Evolutionary conservation across 2,888 invertebrate species (phyloP), one percentile per base, ranked within the genome.

Genomic region (Asteroscopus sphinx): DNA sequence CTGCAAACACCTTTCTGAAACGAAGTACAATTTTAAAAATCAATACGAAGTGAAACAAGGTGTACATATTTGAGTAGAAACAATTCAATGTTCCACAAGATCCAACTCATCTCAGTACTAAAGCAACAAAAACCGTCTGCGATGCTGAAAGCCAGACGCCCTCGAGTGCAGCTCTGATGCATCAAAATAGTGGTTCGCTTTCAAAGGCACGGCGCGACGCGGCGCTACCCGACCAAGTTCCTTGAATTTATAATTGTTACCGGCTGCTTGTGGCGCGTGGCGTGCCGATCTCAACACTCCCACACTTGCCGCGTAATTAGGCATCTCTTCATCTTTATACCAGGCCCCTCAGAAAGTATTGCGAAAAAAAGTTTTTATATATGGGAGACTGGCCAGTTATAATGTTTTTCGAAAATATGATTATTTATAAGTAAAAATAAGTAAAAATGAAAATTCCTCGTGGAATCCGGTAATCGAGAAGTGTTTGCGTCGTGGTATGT

Each of bases 91-190:
- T 59, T 46, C 37, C 53, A 60, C 47, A 68, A 77, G 63, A 68
- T 62, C 46, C 55, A 40, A 64, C 64, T 60, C 55, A 71, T 68
- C 68, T 75, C 62, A 37, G 48, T 58, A 72, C 41, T 67, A 66
- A 63, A 71, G 67, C 68, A 69, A 70, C 68, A 73, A 71, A 73
- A 77, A 64, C 68, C 57, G 77, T 76, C 76, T 78, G 72, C 74
- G 76, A 73, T 71, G 67, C 73, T 82, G 82, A 85, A 86, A 85
- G 83, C 81, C 81, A 82, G 83, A 80, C 81, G 76, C 77, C 73
- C 79, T 82, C 76, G 76, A 83, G 79, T 74, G 77, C 64, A 55
- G 59, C 63, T 64, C 62, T 58, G 79, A 65, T 67, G 73, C 77
- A 73, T 76, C 80, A 66, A 74, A 81, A 80, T 79, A 82, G 74